Base-by-base conservation (phyloP, 2,113 vertebrate species). In the Gadus macrocephalus region DNA sequence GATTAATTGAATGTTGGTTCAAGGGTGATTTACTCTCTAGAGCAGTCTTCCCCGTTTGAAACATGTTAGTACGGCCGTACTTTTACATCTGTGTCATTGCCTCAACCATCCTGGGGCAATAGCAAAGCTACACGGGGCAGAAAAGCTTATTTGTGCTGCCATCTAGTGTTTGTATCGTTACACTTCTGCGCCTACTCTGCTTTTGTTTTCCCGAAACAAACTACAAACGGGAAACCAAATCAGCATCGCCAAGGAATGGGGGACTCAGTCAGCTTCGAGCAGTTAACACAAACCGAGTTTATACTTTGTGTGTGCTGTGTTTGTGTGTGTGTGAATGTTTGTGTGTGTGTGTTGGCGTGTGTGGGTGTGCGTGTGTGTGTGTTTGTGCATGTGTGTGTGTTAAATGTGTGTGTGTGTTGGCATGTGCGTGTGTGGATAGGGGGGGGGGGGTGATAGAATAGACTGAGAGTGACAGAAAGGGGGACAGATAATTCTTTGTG, bases 401-500 rank as follows among this genome's bases (percentile, higher is more conserved):
- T 25, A 25, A 25, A 25, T 42, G 38, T 42, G 38, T 8, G 38
- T 8, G 17, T 1, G 15, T 62, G 20, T 63, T 3, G n/a, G 53
- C 22, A 2, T 42, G 35, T 64, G 31, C n/a, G 4, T 64, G 17
- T 35, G 16, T 49, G 31, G 38, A 38, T 38, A 35, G 3, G 6
- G n/a, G 59, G 7, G 19, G n/a, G 12, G 42, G 42, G 8, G 0
- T 49, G 25, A 63, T 25, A n/a, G 5, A 66, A 49, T 49, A 49
- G 42, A 9, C 42, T 9, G 27, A 15, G 7, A 7, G 15, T 66
- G 64, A 15, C 42, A 38, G 53, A 58, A 28, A 65, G 71, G 66
- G 69, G 42, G 31, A 16, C 28, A 19, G 17, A 59, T 49, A 79
- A 62, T 60, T 64, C 60, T 59, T 56, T 9, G 1, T 69, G 66